Conservation (phyloP, 2,888 invertebrate genomes). For the Calameuta idolon region DNA sequence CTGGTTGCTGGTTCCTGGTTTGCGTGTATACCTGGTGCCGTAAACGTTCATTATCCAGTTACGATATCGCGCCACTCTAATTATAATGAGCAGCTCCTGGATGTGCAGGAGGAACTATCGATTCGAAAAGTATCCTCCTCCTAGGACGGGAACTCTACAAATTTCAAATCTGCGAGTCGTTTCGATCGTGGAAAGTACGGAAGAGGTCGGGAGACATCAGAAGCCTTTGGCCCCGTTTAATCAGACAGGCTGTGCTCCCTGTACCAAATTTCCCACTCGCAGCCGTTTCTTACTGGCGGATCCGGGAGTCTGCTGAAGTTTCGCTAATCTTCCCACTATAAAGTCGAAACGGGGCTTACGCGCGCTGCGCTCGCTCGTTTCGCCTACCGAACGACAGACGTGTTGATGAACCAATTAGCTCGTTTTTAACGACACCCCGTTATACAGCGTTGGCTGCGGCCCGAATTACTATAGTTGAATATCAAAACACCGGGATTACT, state of each 20-base stretch:
- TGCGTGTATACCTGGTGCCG: not conserved
- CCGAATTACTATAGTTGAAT: slow-evolving; percentile 51
- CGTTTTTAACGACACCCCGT: slow-evolving; percentile 53
- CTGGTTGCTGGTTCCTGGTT: no score
- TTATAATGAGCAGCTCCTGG: slow-evolving; percentile 28
- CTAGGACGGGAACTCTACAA: not conserved
- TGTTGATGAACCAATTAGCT: slow-evolving; percentile 57
- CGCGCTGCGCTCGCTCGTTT: not conserved
- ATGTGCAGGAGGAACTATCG: slow-evolving; percentile 30
- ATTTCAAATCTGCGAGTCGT: no score
- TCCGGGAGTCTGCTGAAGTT: not conserved
- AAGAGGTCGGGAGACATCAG: no score
- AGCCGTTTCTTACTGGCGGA: no score
- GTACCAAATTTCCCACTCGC: not conserved
- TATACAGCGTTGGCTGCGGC: slow-evolving; percentile 46
- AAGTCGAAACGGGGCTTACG: not conserved
- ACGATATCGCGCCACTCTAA: slow-evolving; percentile 25
- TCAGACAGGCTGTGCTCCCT: no score
- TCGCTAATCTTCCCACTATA: not conserved
- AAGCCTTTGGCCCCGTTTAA: no score
- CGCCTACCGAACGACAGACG: slow-evolving; percentile 37
- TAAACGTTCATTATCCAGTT: slow-evolving; percentile 27
- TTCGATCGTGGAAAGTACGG: no score
- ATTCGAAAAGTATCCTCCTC: slow-evolving; percentile 24
- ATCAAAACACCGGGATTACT: slow-evolving; percentile 32